These are phyloP conservation scores for Sebastes schlegelii DNA, from an alignment of 2,113 vertebrate genomes.

Conservation along the genomic window DNA sequence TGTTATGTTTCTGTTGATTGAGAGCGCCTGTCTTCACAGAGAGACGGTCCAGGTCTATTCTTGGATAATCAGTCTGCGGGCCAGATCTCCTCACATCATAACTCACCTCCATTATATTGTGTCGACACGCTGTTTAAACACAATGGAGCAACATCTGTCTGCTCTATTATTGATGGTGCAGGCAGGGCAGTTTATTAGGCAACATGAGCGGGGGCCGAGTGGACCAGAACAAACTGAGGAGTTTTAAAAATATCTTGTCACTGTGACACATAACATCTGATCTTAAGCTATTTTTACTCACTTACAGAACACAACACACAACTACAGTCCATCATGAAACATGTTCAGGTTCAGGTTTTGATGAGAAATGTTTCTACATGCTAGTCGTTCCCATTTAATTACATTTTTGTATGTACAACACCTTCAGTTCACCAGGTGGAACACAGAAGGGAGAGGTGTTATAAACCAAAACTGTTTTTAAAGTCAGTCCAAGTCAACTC, in stretches of 20 bases:
- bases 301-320: background rate
- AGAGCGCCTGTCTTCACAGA: background rate
- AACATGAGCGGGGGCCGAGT: background rate
- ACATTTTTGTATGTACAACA: no score
- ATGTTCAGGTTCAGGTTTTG: no score
- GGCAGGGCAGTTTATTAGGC: background rate
- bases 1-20: background rate
- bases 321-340: background rate
- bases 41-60: constrained; percentile 11
- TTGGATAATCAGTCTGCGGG: constrained; percentile 8
- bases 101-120: constrained; percentile 5
- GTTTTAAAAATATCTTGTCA: background rate
- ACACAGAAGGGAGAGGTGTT: no score
- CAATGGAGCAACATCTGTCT: constrained; percentile 9
- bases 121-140: constrained; percentile 8
- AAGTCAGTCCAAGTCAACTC: no score
- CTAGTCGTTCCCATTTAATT: no score
- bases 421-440: no score
- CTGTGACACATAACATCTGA: background rate
- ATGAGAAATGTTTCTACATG: no score
- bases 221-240: background rate
- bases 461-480: no score
- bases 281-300: background rate
- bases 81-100: constrained; percentile 2
- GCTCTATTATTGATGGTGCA: background rate